phyloP scores from a whole-genome alignment of 2,113 vertebrate species.

The Brienomyrus longianalis region DNA sequence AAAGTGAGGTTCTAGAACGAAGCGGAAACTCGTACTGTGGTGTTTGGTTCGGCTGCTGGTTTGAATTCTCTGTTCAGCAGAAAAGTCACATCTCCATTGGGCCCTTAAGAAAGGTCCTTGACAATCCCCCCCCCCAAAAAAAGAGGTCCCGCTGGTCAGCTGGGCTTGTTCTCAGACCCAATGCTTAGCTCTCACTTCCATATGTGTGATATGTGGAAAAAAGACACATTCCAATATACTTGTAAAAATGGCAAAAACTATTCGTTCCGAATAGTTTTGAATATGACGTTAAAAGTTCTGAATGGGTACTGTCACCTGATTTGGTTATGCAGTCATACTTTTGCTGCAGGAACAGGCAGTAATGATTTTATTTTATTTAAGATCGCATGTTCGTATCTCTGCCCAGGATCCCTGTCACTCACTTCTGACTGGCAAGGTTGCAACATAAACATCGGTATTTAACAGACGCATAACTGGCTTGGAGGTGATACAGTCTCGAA shows the following conservation, averaged over 20 bases:
- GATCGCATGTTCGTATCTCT: background rate
- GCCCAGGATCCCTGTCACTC: background rate
- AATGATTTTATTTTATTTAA: background rate
- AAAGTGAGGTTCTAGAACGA: background rate
- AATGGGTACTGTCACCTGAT: background rate
- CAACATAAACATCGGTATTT: background rate
- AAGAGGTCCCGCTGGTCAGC: background rate
- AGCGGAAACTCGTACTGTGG: background rate
- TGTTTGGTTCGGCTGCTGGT: background rate
- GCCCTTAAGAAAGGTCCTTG: background rate
- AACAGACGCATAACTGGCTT: background rate
- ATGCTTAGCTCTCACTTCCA: background rate
- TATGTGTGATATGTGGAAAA: background rate
- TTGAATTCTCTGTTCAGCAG: background rate
- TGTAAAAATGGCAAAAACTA: background rate
- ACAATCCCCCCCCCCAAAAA: background rate
- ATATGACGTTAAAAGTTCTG: background rate
- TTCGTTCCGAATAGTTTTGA: too few species aligned
- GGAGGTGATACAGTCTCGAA: background rate
- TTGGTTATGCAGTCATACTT: background rate
- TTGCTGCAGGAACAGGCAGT: background rate
- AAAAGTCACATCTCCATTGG: background rate
- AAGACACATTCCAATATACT: background rate
- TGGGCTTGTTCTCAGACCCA: background rate
- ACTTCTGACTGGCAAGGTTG: background rate